Evolutionary conservation across 1,140 invertebrate species (phyloP), one percentile per base, ranked within the genome.

Genomic region (Drosophila grimshawi): DNA sequence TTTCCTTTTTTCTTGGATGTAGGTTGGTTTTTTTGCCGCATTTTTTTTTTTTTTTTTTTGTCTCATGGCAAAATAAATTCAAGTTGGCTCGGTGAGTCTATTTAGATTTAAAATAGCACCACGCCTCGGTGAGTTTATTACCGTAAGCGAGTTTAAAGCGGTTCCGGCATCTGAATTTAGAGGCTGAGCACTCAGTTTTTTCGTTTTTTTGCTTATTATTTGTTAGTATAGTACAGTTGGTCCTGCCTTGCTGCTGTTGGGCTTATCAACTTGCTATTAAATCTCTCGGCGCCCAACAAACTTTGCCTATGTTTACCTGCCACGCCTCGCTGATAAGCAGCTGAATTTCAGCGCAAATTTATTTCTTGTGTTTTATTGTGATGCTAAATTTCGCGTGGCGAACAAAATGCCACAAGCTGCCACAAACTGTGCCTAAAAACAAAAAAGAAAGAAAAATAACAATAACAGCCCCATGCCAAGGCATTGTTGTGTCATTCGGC

Each of bases 321-420:
- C 78, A 78, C 62, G 75, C 75, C 65, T 74, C 65, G 73, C 83
- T 82, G 82, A 88, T 86, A 86, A 86, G 82, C 80, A 67, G 27
- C 39, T 65, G 61, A 79, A 74, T 83, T 83, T 88, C 80, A 73
- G 85, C 77, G 80, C 63, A 86, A 86, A 86, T 86, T 86, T 86
- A 86, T 86, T 86, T 86, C 76, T 88, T 86, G 82, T 83, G 65
- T 86, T 88, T 86, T 86, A 88, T 86, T 86, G 82, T 86, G 65
- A 67, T 83, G 82, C 79, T 86, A 86, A 83, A 86, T 86, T 88
- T 83, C 73, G 82, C 85, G 80, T 88, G 30, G 80, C 80, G 51
- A 48, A 43, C 41, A 39, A 66, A 77, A 72, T 55, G 62, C 77
- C 56, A 72, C 48, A 56, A 67, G 41, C 41, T 55, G 39, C 5